These are phyloP conservation scores for Bergia puertoricense DNA, from an alignment of 92 coral and sea anemone genomes.

Conservation along the genomic window DNA sequence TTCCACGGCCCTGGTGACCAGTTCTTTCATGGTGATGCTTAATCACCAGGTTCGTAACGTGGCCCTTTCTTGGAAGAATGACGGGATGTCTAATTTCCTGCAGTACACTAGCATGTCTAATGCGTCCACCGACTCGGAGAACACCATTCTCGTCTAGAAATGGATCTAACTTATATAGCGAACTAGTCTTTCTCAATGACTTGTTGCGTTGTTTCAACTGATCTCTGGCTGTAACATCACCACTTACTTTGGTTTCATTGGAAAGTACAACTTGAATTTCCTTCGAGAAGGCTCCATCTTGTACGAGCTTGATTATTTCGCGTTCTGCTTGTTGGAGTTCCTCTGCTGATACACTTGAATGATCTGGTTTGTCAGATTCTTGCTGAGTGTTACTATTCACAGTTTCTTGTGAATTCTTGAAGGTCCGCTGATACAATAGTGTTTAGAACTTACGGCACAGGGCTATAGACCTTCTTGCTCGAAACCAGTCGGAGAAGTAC, in stretches of 20 bases:
- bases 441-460: not conserved
- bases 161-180: constrained; percentile 14
- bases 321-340: constrained; percentile 4
- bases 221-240: not conserved
- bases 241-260: not conserved
- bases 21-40: not conserved
- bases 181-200: constrained; percentile 7
- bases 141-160: constrained; percentile 12
- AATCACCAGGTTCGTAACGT: not conserved
- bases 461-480: not conserved
- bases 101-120: constrained; percentile 6
- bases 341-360: not conserved
- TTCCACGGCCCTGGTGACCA: constrained; percentile 27
- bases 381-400: not conserved
- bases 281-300: not conserved
- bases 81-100: constrained; percentile 17
- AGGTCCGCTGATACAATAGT: not conserved
- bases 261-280: not conserved
- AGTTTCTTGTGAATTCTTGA: constrained; percentile 15
- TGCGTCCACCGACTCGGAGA: constrained; percentile 30
- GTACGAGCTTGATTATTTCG: not conserved
- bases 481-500: too few relatives aligned
- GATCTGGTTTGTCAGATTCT: not conserved
- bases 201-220: constrained; percentile 1
- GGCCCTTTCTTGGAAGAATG: constrained; percentile 22